Conservation (phyloP, 2,797 vertebrate genomes). For the Leptatherina wallacei region DNA sequence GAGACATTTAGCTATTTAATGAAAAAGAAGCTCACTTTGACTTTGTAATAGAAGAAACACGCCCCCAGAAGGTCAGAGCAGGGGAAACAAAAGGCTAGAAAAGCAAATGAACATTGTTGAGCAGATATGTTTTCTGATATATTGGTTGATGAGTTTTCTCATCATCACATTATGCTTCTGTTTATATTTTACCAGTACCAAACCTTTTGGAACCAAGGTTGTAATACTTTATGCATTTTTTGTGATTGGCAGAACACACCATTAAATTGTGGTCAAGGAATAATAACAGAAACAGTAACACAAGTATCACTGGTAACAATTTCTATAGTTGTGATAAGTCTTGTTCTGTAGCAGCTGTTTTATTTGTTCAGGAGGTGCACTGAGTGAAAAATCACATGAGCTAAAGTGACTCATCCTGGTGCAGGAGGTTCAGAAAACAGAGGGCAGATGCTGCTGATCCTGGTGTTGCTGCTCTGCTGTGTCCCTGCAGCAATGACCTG, state of each 20-base stretch:
- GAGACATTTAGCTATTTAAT: neutral
- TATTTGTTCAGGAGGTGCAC: constrained; percentile 23
- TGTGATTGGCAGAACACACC: neutral
- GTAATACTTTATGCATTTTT: neutral
- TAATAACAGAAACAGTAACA: constrained; percentile 8
- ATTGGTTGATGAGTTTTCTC: no score
- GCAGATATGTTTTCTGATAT: neutral
- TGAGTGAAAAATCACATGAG: constrained; percentile 8
- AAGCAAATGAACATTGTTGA: neutral
- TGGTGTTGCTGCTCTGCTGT: constrained; percentile 50
- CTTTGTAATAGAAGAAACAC: neutral
- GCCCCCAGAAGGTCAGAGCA: neutral
- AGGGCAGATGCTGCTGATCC: constrained; percentile 37
- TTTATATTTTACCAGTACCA: no score
- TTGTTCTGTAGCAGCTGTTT: neutral
- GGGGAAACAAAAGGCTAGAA: neutral
- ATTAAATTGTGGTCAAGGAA: fast-evolving
- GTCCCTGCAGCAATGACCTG: constrained; percentile 56
- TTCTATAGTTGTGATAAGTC: neutral
- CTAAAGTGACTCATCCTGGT: constrained; percentile 23
- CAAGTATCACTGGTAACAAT: neutral
- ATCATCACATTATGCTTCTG: no score
- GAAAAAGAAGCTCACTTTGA: neutral
- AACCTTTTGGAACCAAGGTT: no score
- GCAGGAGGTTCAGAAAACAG: neutral